Evolutionary conservation across 64 coral and sea anemone genomes (phyloP), one percentile per base, ranked within the genome.

Genomic region (Acropora yongei): DNA sequence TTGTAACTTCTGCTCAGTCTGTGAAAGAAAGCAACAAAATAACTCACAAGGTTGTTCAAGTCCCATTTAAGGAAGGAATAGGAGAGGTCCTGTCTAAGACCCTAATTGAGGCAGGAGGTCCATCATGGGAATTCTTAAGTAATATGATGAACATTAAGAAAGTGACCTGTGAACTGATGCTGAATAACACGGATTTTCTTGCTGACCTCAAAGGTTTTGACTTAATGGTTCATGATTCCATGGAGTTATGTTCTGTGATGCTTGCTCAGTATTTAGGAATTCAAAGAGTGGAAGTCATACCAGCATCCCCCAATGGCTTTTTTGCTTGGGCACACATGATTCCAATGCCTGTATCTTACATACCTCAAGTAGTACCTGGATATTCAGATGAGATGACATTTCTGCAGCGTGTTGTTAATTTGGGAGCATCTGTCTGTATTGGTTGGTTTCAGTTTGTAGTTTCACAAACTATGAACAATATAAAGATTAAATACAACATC

Each of bases 311-410:
- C 12, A n/a, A 0, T 14, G 65, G 3, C 4, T 57, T 10, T 8
- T 47, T 11, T 2, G 30, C 30, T 30, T 30, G 30, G 30, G 30
- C 30, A 30, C 47, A 48, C 20, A 90, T 41, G 84, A 95, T 43
- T 4, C 84, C 87, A 5, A 30, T 16, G 5, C 82, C 89, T 13
- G 72, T 75, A 0, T 95, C 93, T 5, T 91, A 95, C 44, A 50
- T 95, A 8, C 93, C 89, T 0, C 17, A 72, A 5, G 2, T 60
- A 0, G 0, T 82, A 6, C 44, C 78, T n/a, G 44, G 72, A 6
- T 74, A 49, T 41, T 48, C 93, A 65, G 89, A 82, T 4, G 48
- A 87, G 9, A 95, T 95, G 93, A 82, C 68, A 11, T 95, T 95
- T 72, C 39, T 95, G 16, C 81, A 95, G 20, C 81, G 93, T 11